A percentile compares a stretch with the other conserved stretches of the same genome.
Conservation (phyloP, 64 coral and sea anemone genomes). For the Dendrophyllia cribrosa region DNA sequence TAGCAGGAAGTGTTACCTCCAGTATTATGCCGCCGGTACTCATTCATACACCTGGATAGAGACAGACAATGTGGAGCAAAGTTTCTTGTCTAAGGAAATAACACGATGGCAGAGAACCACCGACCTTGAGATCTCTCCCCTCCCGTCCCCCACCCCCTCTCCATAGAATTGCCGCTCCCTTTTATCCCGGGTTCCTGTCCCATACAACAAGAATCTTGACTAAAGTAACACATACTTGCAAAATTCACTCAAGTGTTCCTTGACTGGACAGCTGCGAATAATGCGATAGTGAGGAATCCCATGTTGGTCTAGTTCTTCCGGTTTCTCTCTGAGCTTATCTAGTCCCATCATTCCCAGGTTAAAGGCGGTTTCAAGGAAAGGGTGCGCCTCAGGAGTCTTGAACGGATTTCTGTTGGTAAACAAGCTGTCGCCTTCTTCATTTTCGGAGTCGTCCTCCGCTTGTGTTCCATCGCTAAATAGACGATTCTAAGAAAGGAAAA, state of each 20-base stretch:
- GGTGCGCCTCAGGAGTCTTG: constrained; percentile 30
- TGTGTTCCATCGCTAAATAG: constrained; percentile 31
- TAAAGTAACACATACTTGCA: background rate
- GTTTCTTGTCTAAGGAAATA: no score
- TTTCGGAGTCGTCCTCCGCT: constrained; percentile 34
- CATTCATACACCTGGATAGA: no score
- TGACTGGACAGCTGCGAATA: background rate
- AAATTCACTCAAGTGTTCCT: constrained; percentile 15
- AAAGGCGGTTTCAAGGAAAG: constrained; percentile 45
- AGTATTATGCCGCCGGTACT: no score
- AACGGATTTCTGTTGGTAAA: constrained; percentile 19
- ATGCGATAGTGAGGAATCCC: background rate
- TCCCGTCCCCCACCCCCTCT: no score
- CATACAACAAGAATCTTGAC: background rate
- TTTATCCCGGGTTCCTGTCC: no score
- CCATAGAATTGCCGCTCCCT: no score
- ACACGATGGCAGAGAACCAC: no score
- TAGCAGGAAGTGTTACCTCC: no score
- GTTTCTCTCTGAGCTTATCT: constrained; percentile 6
- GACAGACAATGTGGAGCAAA: no score
- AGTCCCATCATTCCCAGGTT: constrained; percentile 53
- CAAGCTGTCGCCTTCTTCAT: background rate
- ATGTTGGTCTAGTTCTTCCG: background rate
- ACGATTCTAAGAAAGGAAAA: constrained; percentile 12
- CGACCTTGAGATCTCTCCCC: no score